phyloP scores from a whole-genome alignment of 2,888 invertebrate genomes.

The Acrobasis consociella region DNA sequence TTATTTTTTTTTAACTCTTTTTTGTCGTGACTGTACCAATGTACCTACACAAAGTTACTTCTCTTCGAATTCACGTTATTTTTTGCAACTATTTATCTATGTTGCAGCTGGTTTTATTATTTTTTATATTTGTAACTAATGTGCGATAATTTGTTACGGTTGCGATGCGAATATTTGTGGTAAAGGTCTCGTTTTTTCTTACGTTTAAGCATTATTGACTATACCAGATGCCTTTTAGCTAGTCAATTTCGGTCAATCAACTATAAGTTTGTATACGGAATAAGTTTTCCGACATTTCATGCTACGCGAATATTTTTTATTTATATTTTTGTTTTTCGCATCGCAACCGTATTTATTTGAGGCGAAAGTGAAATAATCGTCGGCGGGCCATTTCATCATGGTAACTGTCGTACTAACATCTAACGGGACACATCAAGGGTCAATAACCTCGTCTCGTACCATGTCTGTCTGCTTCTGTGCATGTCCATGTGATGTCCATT shows the following conservation, averaged over 20 bases:
- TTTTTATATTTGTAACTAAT: conserved; percentile 18
- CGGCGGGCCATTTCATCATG: conserved; percentile 26
- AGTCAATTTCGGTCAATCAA: neutral
- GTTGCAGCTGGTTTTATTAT: conserved; percentile 18
- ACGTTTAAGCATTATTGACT: no score
- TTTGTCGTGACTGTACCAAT: conserved; percentile 15
- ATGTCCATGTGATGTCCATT: conserved; percentile 56
- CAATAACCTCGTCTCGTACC: conserved; percentile 46
- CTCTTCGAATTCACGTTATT: conserved; percentile 2
- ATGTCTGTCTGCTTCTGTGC: conserved; percentile 67
- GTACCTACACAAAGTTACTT: conserved; percentile 8
- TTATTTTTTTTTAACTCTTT: neutral
- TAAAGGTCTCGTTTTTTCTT: no score
- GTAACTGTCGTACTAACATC: conserved; percentile 50
- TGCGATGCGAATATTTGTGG: conserved; percentile 18
- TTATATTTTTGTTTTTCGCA: conserved; percentile 23
- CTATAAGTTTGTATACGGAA: no score
- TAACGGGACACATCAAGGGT: conserved; percentile 51
- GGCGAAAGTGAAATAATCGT: conserved; percentile 44
- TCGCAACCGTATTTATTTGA: conserved; percentile 28
- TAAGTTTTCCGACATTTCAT: neutral
- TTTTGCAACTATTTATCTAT: conserved; percentile 21
- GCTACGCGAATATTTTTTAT: neutral
- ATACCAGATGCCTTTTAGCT: neutral
- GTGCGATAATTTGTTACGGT: conserved; percentile 13